Conservation (phyloP, 2,888 invertebrate species). For the Epinotia brunnichana region DNA sequence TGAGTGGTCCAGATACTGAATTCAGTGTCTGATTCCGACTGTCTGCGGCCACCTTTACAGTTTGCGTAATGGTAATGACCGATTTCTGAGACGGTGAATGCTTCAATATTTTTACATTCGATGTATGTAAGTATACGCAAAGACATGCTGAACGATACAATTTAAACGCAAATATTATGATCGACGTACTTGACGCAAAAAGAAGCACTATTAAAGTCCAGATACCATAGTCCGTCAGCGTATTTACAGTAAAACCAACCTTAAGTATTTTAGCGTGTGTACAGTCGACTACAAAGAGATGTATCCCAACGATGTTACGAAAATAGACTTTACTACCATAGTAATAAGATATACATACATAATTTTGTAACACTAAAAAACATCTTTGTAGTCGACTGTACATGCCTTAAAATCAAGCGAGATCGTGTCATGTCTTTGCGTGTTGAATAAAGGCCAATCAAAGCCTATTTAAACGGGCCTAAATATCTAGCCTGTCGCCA, state of each 20-base stretch:
- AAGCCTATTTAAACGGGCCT: not conserved
- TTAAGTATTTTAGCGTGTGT: too few relatives aligned
- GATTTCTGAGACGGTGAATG: not conserved
- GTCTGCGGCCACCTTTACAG: too few relatives aligned
- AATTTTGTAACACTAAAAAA: too few relatives aligned
- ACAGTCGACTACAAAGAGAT: too few relatives aligned
- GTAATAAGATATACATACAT: too few relatives aligned
- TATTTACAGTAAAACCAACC: too few relatives aligned
- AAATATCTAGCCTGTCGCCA: not conserved
- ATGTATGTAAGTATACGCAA: not conserved
- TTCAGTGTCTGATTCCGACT: too few relatives aligned
- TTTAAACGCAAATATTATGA: not conserved
- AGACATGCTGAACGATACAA: not conserved
- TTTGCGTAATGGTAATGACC: too few relatives aligned
- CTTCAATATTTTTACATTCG: not conserved
- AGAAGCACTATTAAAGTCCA: not conserved
- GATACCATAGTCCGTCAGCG: not conserved
- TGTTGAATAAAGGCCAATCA: not conserved
- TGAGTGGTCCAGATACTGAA: too few relatives aligned
- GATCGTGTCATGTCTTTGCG: not conserved
- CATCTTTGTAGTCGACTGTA: too few relatives aligned
- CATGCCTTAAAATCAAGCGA: not conserved
- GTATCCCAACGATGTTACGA: too few relatives aligned
- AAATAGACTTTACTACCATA: too few relatives aligned
- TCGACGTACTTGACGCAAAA: not conserved